These are phyloP conservation scores for Spisula subtruncata DNA, from an alignment of 2,888 invertebrate genomes.

Conservation along the genomic window DNA sequence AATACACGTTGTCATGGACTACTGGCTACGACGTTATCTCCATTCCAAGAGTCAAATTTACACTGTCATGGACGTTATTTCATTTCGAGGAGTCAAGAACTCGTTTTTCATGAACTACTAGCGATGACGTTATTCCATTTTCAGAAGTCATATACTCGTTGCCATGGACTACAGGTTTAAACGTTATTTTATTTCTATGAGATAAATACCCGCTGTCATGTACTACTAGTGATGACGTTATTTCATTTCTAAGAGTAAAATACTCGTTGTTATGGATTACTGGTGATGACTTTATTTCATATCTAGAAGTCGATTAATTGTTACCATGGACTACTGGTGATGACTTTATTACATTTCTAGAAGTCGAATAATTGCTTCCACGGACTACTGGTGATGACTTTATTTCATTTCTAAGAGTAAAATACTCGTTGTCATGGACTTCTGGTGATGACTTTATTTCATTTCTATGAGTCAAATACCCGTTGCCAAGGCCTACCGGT, in stretches of 20 bases:
- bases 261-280: not conserved
- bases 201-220: not conserved
- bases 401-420: not conserved
- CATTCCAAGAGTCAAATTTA: not conserved
- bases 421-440: not conserved
- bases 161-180: not conserved
- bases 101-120: not conserved
- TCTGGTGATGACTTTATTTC: not conserved
- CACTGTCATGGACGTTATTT: not conserved
- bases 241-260: not conserved
- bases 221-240: not conserved
- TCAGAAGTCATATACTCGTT: not conserved
- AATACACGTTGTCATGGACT: not conserved
- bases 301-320: not conserved
- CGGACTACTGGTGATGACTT: not conserved
- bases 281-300: not conserved
- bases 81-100: not conserved
- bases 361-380: not conserved
- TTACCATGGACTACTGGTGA: not conserved
- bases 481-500: not conserved
- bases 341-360: not conserved
- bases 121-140: not conserved
- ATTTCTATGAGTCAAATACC: not conserved
- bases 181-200: not conserved
- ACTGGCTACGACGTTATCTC: not conserved